Conservation (phyloP, 2,888 invertebrate genomes). For the Napeogenes sylphis region DNA sequence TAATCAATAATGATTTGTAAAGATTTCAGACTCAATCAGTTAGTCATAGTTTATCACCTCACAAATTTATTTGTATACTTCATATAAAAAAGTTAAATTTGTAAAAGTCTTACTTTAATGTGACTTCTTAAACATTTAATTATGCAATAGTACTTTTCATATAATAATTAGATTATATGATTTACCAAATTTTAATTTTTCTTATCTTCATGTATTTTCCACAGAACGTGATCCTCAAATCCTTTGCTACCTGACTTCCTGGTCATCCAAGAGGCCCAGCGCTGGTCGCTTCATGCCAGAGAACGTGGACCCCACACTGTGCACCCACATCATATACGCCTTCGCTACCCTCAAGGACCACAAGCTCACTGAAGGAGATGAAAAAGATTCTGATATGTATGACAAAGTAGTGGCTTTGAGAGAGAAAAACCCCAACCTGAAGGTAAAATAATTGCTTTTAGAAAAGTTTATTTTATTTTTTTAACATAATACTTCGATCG, state of each 20-base stretch:
- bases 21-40: no score
- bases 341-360: constrained; percentile 94
- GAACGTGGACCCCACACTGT: constrained; percentile 91
- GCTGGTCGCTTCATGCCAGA: constrained; percentile 93
- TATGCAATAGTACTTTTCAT: no score
- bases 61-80: not conserved
- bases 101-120: no score
- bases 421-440: constrained; percentile 91
- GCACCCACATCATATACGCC: constrained; percentile 96
- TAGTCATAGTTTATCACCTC: not conserved
- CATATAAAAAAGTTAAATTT: not conserved
- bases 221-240: constrained; percentile 90
- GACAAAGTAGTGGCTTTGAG: constrained; percentile 89
- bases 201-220: constrained; percentile 30
- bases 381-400: constrained; percentile 91
- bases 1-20: no score
- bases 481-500: no score
- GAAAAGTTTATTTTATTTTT: no score
- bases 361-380: constrained; percentile 86
- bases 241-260: constrained; percentile 97
- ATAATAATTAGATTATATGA: no score
- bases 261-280: constrained; percentile 95
- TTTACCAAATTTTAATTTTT: no score
- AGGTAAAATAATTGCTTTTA: constrained; percentile 72
- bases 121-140: no score